These are phyloP conservation scores for Proteles cristata DNA, from an alignment of 2,113 vertebrate species.

Conservation along the genomic window DNA sequence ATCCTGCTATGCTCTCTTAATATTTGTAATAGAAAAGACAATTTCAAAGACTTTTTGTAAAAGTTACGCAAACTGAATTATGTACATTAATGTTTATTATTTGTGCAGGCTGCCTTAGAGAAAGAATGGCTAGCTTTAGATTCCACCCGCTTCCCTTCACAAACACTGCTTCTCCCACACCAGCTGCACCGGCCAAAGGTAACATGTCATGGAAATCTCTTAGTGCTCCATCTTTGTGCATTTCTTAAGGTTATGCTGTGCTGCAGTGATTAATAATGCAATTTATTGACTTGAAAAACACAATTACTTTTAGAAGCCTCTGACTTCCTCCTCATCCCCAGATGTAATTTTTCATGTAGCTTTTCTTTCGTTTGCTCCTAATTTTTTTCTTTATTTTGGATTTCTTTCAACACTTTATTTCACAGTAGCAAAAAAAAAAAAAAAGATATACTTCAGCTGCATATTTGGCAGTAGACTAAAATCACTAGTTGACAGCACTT, in stretches of 20 bases:
- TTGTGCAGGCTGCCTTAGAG: conserved; percentile 88
- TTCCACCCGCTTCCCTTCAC: conserved; percentile 84
- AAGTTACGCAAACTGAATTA: conserved; percentile 76
- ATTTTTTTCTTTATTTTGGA: conserved; percentile 94
- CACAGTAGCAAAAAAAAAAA: conserved; percentile 89
- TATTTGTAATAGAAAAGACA: conserved; percentile 11
- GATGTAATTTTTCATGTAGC: conserved; percentile 93
- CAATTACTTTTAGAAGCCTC: conserved; percentile 90
- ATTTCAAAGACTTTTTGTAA: conserved; percentile 71
- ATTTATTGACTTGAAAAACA: conserved; percentile 93
- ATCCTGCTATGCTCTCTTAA: conserved; percentile 62
- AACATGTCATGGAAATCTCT: conserved; percentile 87
- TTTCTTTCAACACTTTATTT: conserved; percentile 90
- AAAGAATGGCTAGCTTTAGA: conserved; percentile 87
- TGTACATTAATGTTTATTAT: conserved; percentile 77
- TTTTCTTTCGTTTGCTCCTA: conserved; percentile 88
- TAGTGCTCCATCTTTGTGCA: conserved; percentile 82
- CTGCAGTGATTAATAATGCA: conserved; percentile 90
- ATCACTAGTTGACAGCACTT: conserved; percentile 84
- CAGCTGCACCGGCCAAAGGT: conserved; percentile 91
- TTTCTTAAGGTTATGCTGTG: conserved; percentile 84
- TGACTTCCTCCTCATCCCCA: conserved; percentile 90
- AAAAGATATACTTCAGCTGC: conserved; percentile 88
- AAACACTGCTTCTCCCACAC: conserved; percentile 82
- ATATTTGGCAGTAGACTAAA: conserved; percentile 87